These are phyloP conservation scores for Pogoniulus pusillus DNA, from an alignment of 2,797 vertebrate species.

Conservation along the genomic window DNA sequence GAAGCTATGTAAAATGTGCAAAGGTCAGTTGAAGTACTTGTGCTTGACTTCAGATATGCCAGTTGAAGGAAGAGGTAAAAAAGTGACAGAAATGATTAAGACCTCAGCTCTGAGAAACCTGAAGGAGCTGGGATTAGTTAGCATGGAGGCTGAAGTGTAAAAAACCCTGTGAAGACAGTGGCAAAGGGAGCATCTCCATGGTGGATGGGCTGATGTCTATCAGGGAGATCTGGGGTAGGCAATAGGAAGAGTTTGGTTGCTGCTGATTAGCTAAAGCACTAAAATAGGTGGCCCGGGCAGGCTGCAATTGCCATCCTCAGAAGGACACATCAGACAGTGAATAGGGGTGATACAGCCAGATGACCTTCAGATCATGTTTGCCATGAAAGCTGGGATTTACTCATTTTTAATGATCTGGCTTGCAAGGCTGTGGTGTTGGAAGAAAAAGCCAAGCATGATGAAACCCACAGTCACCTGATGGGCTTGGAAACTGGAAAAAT, in stretches of 20 bases:
- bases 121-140: background rate
- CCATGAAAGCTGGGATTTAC: background rate
- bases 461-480: background rate
- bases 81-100: background rate
- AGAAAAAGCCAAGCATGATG: background rate
- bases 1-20: background rate
- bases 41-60: background rate
- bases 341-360: background rate
- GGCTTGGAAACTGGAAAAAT: background rate
- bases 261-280: background rate
- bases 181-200: background rate
- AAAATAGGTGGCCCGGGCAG: background rate
- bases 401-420: background rate
- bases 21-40: background rate
- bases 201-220: fast-evolving
- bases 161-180: background rate
- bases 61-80: background rate
- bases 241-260: background rate
- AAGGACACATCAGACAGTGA: background rate
- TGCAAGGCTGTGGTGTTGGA: background rate
- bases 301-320: background rate
- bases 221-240: background rate
- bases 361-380: background rate
- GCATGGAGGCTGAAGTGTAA: background rate
- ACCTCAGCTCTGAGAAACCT: background rate